phyloP scores from a whole-genome alignment of 2,113 vertebrate species.

The Shinisaurus crocodilurus region DNA sequence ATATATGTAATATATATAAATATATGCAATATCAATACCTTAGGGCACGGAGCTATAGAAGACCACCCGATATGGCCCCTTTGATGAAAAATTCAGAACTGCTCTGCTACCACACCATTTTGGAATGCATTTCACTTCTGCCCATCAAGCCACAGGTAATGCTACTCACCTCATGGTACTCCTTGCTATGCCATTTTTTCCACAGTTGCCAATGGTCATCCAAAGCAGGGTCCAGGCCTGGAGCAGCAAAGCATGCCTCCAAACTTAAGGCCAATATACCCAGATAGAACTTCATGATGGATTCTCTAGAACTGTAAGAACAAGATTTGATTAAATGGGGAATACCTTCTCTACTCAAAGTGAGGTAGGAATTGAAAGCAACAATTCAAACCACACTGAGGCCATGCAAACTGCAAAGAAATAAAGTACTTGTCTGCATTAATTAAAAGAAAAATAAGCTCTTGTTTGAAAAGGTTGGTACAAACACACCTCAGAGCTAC shows the following conservation, averaged over 20 bases:
- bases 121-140: background rate
- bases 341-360: background rate
- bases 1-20: too few relatives aligned
- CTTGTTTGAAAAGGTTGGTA: too few relatives aligned
- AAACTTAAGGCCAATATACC: slow-evolving; percentile 72
- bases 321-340: fast-evolving
- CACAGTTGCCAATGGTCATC: slow-evolving; percentile 85
- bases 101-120: background rate
- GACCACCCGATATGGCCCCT: background rate
- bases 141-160: background rate
- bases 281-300: slow-evolving; percentile 65
- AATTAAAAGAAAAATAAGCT: too few relatives aligned
- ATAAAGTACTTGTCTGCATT: too few relatives aligned
- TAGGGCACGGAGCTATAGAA: background rate
- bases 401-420: fast-evolving
- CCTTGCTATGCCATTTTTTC: slow-evolving; percentile 83
- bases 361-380: background rate
- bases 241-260: slow-evolving; percentile 71
- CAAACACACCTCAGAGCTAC: too few relatives aligned
- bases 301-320: slow-evolving; percentile 33
- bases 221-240: slow-evolving; percentile 75
- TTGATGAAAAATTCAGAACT: background rate
- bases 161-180: slow-evolving; percentile 81
- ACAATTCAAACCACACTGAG: background rate
- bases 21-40: too few relatives aligned